Base-by-base conservation (phyloP, 1,140 invertebrate species). In the Pseudomyrmex sp. region DNA sequence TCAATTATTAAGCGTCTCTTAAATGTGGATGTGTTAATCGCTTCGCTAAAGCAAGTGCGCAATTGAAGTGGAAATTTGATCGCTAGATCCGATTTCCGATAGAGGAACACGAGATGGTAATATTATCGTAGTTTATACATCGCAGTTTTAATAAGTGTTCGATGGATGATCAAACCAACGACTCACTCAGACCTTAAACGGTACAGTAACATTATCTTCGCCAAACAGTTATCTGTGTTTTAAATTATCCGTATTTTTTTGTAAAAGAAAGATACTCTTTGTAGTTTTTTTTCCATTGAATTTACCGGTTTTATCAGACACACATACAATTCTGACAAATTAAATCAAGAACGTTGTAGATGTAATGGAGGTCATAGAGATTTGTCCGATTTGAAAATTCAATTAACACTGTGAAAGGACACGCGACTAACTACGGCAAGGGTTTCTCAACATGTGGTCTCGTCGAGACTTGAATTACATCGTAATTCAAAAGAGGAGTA, bases 41-140 rank as follows among this genome's bases (percentile, higher is more conserved):
- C 0, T 23, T 18, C 23, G n/a, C 8, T 76, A 50, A 52, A 74
- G 46, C 58, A 70, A 7, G 13, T 59, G 35, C 13, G 18, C 13
- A 26, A 87, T 87, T 80, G 70, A 75, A 80, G 84, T 87, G 62
- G 86, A 87, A 80, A 84, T 66, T n/a, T 75, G 68, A 54, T 66
- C 82, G 20, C 23, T 46, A 7, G 68, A 75, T 87, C 75, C 35
- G 12, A 59, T 88, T 88, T 84, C 82, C 20, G n/a, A 52, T 52
- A 13, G 12, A 65, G 20, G 44, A 69, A 44, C 48, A 18, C 46
- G 26, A 4, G 26, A 26, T 9, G 54, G 85, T 88, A 88, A 88
- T 35, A 66, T 80, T 88, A 88, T 80, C 86, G 63, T 35, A 35
- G 35, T 35, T 35, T 35, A 35, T 35, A 35, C 35, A 35, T 35